Base-by-base conservation (phyloP, 2,797 vertebrate genomes). In the Microctenopoma lineatum region DNA sequence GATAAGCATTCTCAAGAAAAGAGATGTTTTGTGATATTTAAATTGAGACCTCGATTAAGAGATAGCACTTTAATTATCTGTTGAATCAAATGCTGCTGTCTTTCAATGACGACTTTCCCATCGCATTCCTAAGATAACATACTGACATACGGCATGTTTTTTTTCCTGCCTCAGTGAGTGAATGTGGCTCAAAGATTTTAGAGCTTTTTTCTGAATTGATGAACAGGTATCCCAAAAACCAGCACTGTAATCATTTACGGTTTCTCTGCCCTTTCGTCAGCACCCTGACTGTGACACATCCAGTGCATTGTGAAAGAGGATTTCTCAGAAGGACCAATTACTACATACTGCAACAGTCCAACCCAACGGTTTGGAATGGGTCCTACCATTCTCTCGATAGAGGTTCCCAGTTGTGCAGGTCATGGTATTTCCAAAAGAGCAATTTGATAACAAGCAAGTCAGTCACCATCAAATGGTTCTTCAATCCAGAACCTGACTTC, bases 41-140 rank as follows among this genome's bases (percentile, higher is more conserved):
- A 25, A 60, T 18, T 50, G 27, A 55, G 21, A 55, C 42, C 15
- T 27, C 38, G 60, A 54, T 51, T 27, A 55, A 32, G n/a, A 46
- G 39, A 66, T 25, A 21, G 39, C 8, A 16, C 7, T 46, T 38
- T 11, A 4, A 18, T 60, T 4, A 56, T 53, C 36, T 10, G 3
- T 34, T 18, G 25, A 38, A 70, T 25, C 27, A 59, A 3, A 54
- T 9, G 41, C 11, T 1, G 8, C 14, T 52, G 21, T 38, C 10
- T 29, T 53, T n/a, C 26, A 15, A 66, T 36, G 34, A 13, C 15
- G 25, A 12, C 39, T 25, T 61, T 4, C 25, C 44, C 56, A 50
- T n/a, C 36, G 67, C 57, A 45, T 42, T 73, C 36, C 13, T 32
- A 11, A 13, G 3, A 59, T 42, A 21, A 41, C 7, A 18, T 1